These are phyloP conservation scores for Chrysolina haemoptera DNA, from an alignment of 2,888 invertebrate species.

Conservation along the genomic window DNA sequence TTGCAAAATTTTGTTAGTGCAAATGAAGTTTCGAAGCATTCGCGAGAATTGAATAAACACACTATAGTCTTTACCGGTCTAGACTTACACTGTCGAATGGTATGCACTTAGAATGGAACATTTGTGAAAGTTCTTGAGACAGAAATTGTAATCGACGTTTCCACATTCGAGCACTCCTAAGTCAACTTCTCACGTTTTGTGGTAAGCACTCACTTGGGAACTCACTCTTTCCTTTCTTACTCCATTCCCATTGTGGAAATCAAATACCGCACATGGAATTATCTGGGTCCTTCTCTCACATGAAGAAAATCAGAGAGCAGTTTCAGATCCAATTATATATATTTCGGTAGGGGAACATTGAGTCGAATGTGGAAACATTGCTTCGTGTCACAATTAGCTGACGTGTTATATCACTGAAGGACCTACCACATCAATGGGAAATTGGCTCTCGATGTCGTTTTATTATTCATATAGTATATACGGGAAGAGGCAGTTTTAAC, in stretches of 20 bases:
- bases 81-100: background rate
- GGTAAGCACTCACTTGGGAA: constrained; percentile 61
- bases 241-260: constrained; percentile 24
- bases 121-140: constrained; percentile 48
- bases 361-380: background rate
- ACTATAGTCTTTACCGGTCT: too few species aligned
- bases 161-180: constrained; percentile 59
- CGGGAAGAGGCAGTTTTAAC: too few species aligned
- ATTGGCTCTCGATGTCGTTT: too few species aligned
- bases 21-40: too few species aligned
- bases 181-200: constrained; percentile 62
- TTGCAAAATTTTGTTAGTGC: too few species aligned
- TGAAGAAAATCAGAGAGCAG: background rate
- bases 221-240: constrained; percentile 41
- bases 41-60: too few species aligned
- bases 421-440: too few species aligned
- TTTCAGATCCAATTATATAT: background rate
- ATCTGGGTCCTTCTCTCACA: background rate
- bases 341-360: background rate
- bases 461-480: too few species aligned
- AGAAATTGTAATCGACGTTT: constrained; percentile 57
- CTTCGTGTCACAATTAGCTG: background rate
- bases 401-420: too few species aligned
- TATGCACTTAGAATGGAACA: constrained; percentile 35
- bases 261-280: background rate